phyloP scores from a whole-genome alignment of 2,797 vertebrate species.

The Lepus oiostolus region DNA sequence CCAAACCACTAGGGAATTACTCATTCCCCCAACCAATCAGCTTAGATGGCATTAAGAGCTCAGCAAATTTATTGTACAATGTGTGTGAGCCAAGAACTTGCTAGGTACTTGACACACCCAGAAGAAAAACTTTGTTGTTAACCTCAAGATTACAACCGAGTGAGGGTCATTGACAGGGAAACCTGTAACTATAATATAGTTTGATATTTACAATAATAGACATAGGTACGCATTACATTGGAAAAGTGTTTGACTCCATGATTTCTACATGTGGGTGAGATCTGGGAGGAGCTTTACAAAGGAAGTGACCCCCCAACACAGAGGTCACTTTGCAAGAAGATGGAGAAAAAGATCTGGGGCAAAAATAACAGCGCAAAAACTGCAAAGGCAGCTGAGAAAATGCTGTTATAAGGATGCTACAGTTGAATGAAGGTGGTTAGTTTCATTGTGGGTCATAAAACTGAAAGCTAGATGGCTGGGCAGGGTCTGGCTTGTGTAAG shows the following conservation, averaged over 20 bases:
- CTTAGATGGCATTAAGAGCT: neutral
- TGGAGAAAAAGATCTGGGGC: neutral
- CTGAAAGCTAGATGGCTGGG: neutral
- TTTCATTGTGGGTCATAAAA: neutral
- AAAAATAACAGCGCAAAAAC: neutral
- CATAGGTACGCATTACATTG: neutral
- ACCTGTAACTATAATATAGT: neutral
- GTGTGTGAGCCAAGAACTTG: neutral
- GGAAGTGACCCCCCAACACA: neutral
- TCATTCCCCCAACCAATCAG: neutral
- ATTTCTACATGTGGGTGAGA: neutral
- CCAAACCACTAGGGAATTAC: neutral
- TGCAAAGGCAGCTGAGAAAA: neutral
- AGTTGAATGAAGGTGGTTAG: neutral
- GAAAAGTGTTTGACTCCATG: neutral
- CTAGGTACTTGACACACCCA: neutral
- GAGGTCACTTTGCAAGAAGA: neutral
- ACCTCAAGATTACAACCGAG: neutral
- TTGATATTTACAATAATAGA: slow-evolving; percentile 14
- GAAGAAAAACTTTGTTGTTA: neutral
- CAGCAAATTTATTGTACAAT: neutral
- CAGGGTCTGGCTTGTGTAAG: neutral
- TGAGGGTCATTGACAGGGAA: neutral
- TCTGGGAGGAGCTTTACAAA: neutral
- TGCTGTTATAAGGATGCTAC: neutral